These are phyloP conservation scores for Mesorhabditis sp. DNA, from an alignment of 2,888 invertebrate species.

Conservation along the genomic window DNA sequence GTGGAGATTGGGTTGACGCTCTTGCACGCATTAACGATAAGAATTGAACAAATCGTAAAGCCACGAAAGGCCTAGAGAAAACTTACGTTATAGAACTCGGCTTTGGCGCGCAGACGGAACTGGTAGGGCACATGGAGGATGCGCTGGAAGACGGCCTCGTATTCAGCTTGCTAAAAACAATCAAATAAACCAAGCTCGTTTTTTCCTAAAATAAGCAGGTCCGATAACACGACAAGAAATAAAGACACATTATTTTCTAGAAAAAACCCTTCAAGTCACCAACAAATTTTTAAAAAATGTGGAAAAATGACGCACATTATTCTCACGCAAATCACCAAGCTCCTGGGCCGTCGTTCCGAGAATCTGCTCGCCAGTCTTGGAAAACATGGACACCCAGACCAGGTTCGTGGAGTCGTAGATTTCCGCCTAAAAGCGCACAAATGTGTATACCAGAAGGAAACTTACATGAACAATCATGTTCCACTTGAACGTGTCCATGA, in stretches of 20 bases:
- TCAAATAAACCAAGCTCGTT: too few species aligned
- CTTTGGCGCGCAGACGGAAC: slow-evolving; percentile 80
- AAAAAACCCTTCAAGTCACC: neutral
- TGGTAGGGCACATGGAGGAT: slow-evolving; percentile 76
- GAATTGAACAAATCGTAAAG: neutral
- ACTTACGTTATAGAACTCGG: slow-evolving; percentile 79
- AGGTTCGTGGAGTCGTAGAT: slow-evolving; percentile 82
- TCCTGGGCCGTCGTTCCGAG: slow-evolving; percentile 73
- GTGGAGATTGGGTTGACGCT: neutral
- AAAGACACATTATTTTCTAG: too few species aligned
- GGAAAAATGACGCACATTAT: slow-evolving; percentile 15
- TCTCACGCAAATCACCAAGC: slow-evolving; percentile 68
- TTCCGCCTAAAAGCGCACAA: slow-evolving; percentile 67
- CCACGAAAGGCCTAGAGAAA: neutral
- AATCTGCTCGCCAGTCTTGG: slow-evolving; percentile 73
- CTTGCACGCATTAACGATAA: neutral
- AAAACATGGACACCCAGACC: slow-evolving; percentile 87
- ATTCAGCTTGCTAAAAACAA: slow-evolving; percentile 61
- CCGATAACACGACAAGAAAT: too few species aligned
- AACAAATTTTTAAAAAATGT: neutral
- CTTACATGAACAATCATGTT: slow-evolving; percentile 32
- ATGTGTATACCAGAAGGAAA: neutral
- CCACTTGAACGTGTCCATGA: slow-evolving; percentile 75
- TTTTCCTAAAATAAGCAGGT: too few species aligned
- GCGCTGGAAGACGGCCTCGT: slow-evolving; percentile 71